Conservation (phyloP, 2,888 invertebrate species). For the Tiphia femorata region DNA sequence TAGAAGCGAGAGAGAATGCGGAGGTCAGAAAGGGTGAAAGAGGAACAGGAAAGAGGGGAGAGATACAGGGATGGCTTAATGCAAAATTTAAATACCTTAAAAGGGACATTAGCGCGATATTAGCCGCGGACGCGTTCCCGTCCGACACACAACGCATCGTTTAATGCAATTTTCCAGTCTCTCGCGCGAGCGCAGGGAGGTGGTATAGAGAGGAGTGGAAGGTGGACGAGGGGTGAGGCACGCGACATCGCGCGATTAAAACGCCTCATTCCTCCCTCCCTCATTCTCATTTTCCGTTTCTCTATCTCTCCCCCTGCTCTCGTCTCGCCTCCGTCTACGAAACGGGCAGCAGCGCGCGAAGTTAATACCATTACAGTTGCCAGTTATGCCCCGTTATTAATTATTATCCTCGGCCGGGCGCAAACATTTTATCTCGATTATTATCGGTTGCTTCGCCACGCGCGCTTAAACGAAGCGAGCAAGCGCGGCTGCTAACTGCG, state of each 20-base stretch:
- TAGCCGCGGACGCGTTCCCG: not conserved
- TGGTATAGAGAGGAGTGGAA: too few relatives aligned
- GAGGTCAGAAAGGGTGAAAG: too few relatives aligned
- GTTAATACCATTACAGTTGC: conserved; percentile 37
- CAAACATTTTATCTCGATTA: too few relatives aligned
- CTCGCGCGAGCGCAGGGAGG: conserved; percentile 24
- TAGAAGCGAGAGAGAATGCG: too few relatives aligned
- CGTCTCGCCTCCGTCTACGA: not conserved
- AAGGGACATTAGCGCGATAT: conserved; percentile 30
- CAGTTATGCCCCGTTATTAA: conserved; percentile 37
- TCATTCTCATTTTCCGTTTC: not conserved
- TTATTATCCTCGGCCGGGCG: conserved; percentile 17
- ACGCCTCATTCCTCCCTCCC: conserved; percentile 4
- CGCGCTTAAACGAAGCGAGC: too few relatives aligned
- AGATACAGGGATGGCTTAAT: too few relatives aligned
- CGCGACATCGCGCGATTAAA: conserved; percentile 11
- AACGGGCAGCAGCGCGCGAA: conserved; percentile 12
- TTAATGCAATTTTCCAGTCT: conserved; percentile 40
- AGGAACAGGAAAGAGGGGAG: too few relatives aligned
- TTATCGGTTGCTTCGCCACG: too few relatives aligned
- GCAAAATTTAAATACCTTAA: conserved; percentile 34
- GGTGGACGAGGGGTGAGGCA: too few relatives aligned
- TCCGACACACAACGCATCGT: conserved; percentile 14
- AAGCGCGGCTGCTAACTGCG: too few relatives aligned
- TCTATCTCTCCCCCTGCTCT: not conserved